A percentile compares a stretch with the other conserved stretches of the same genome.
Evolutionary conservation across 2,888 invertebrate genomes (phyloP).

Genomic region (Ryuthela nishihirai): DNA sequence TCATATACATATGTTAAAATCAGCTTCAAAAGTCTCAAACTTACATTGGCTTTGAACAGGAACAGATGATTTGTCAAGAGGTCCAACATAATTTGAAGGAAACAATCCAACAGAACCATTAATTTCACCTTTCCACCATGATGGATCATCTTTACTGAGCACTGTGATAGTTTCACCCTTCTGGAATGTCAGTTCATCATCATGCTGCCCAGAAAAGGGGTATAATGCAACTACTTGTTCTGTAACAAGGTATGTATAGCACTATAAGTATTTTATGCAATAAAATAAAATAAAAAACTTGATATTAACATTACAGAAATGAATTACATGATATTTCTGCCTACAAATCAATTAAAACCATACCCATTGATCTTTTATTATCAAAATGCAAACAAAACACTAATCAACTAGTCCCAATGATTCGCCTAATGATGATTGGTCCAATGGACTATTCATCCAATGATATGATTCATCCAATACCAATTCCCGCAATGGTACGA

Average conservation of each 20-base stretch:
- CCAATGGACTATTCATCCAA: no score
- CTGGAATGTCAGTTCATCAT: slow-evolving; percentile 88
- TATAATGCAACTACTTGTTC: slow-evolving; percentile 90
- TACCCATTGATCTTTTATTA: not conserved
- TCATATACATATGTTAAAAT: not conserved
- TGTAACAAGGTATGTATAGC: slow-evolving; percentile 51
- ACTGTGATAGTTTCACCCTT: slow-evolving; percentile 88
- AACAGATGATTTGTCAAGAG: slow-evolving; percentile 42
- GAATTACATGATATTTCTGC: no score
- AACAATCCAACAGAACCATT: slow-evolving; percentile 86
- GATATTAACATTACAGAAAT: no score
- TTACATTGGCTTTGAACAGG: slow-evolving; percentile 28
- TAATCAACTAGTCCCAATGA: no score
- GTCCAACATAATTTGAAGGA: slow-evolving; percentile 91
- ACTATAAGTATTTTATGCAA: slow-evolving; percentile 2
- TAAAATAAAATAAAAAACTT: not conserved
- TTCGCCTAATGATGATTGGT: no score
- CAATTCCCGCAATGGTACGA: no score
- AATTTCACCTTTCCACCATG: slow-evolving; percentile 96
- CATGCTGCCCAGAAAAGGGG: slow-evolving; percentile 89
- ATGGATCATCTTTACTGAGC: slow-evolving; percentile 85
- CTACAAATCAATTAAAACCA: no score
- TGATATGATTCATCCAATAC: no score
- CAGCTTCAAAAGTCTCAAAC: not conserved
- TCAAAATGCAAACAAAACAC: no score